These are phyloP conservation scores for Procavia capensis DNA, from an alignment of 2,113 vertebrate species.

Conservation along the genomic window DNA sequence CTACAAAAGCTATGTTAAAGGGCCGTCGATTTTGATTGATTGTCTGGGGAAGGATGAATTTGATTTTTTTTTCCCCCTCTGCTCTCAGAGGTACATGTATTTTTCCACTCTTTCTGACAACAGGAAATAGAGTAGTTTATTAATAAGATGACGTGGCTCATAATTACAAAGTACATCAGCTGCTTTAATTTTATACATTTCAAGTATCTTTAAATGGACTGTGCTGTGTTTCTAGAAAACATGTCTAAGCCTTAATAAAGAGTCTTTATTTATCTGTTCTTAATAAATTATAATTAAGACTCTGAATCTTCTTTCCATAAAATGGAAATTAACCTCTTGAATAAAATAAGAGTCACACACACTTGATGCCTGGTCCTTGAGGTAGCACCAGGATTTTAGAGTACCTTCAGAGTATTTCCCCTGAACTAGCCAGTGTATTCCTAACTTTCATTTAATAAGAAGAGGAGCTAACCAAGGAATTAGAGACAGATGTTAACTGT, in stretches of 20 bases:
- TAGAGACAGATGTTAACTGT: background rate
- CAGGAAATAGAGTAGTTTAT: slow-evolving; percentile 88
- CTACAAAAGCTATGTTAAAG: slow-evolving; percentile 90
- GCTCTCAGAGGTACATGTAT: slow-evolving; percentile 85
- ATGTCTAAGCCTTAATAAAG: slow-evolving; percentile 33
- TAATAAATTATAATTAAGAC: slow-evolving; percentile 48
- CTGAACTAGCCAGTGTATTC: background rate
- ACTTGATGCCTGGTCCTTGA: slow-evolving; percentile 27
- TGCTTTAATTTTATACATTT: slow-evolving; percentile 60
- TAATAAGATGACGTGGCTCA: slow-evolving; percentile 85
- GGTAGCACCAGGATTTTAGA: background rate
- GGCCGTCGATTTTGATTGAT: slow-evolving; percentile 95
- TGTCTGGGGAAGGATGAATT: slow-evolving; percentile 90
- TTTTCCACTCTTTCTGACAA: slow-evolving; percentile 87
- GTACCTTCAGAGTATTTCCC: background rate
- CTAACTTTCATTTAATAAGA: background rate
- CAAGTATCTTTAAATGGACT: slow-evolving; percentile 62
- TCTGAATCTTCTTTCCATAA: slow-evolving; percentile 40
- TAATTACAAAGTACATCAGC: slow-evolving; percentile 90
- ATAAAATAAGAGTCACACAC: slow-evolving; percentile 26
- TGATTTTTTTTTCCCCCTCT: slow-evolving; percentile 90
- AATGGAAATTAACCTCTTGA: slow-evolving; percentile 70
- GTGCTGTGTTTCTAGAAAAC: slow-evolving; percentile 67
- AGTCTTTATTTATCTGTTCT: slow-evolving; percentile 59
- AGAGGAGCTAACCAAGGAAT: background rate